Percentiles rank a stretch among this genome's conserved stretches.
Conservation (phyloP, 2,113 vertebrate species). For the Siphamia tubifer region DNA sequence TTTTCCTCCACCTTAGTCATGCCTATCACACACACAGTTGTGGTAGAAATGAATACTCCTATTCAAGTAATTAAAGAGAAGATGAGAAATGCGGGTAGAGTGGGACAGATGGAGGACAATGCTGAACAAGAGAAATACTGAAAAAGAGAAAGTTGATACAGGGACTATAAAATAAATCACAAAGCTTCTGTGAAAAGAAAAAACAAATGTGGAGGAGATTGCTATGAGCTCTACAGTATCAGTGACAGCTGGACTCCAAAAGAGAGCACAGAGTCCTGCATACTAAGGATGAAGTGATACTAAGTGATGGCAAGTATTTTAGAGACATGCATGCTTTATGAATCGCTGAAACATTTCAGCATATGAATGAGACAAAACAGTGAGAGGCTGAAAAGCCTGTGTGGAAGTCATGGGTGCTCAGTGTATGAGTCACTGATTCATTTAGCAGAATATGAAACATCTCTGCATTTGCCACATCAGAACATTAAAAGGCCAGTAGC, state of each 20-base stretch:
- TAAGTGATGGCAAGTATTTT: conserved; percentile 23
- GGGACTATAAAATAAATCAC: neutral
- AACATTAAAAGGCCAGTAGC: conserved; percentile 27
- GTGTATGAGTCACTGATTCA: conserved; percentile 42
- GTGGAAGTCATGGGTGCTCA: conserved; percentile 8
- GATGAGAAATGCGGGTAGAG: neutral
- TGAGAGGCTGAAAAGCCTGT: neutral
- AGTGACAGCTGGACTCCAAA: neutral
- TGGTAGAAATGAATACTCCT: conserved; percentile 16
- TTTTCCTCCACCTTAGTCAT: conserved; percentile 96
- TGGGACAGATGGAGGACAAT: conserved; percentile 16
- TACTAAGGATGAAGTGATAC: conserved; percentile 11
- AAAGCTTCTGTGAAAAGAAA: too few species aligned
- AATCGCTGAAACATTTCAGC: conserved; percentile 41
- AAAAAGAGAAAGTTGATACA: conserved; percentile 22
- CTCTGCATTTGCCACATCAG: conserved; percentile 43
- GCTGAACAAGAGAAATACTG: conserved; percentile 28
- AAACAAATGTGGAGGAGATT: neutral
- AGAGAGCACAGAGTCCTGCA: neutral
- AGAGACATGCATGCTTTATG: conserved; percentile 10
- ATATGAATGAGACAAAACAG: conserved; percentile 37
- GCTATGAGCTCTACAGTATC: conserved; percentile 7
- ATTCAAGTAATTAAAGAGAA: neutral
- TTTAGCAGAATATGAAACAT: conserved; percentile 57
- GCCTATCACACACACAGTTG: conserved; percentile 73